Conservation (phyloP, 2,888 invertebrate genomes). For the Melieria crassipennis region DNA sequence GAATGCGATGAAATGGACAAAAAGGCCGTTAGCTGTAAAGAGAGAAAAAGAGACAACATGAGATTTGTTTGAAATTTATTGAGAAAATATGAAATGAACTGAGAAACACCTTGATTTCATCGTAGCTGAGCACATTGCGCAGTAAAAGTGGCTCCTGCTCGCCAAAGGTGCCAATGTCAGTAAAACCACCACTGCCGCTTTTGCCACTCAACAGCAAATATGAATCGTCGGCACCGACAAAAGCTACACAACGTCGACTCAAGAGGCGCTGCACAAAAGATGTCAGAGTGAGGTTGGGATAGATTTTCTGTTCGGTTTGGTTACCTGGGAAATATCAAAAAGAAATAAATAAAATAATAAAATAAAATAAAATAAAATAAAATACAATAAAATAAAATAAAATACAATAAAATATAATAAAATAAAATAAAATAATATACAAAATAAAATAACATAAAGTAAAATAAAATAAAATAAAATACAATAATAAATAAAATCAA, state of each 20-base stretch:
- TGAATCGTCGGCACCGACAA: slow-evolving; percentile 58
- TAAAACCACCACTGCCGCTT: slow-evolving; percentile 65
- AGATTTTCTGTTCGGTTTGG: slow-evolving; percentile 54
- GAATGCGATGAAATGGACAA: slow-evolving; percentile 67
- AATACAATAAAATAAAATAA: too few relatives aligned
- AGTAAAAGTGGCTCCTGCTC: slow-evolving; percentile 64
- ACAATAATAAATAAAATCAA: too few relatives aligned
- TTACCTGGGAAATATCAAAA: slow-evolving; percentile 26
- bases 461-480: too few relatives aligned
- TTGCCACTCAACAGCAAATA: slow-evolving; percentile 60
- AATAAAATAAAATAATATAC: too few relatives aligned
- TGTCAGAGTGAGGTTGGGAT: slow-evolving; percentile 63
- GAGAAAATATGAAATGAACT: not conserved
- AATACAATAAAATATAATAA: too few relatives aligned
- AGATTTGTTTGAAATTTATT: not conserved
- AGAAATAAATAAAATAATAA: too few relatives aligned
- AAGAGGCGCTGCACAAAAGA: slow-evolving; percentile 66
- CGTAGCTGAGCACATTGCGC: slow-evolving; percentile 67
- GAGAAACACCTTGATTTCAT: slow-evolving; percentile 66
- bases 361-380: too few relatives aligned
- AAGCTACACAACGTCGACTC: slow-evolving; percentile 65
- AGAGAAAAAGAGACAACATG: not conserved
- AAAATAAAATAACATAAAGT: too few relatives aligned
- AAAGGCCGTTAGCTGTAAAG: slow-evolving; percentile 61
- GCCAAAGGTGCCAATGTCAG: slow-evolving; percentile 64